Evolutionary conservation across 2,888 invertebrate species (phyloP).

Genomic region (Phortica magna): DNA sequence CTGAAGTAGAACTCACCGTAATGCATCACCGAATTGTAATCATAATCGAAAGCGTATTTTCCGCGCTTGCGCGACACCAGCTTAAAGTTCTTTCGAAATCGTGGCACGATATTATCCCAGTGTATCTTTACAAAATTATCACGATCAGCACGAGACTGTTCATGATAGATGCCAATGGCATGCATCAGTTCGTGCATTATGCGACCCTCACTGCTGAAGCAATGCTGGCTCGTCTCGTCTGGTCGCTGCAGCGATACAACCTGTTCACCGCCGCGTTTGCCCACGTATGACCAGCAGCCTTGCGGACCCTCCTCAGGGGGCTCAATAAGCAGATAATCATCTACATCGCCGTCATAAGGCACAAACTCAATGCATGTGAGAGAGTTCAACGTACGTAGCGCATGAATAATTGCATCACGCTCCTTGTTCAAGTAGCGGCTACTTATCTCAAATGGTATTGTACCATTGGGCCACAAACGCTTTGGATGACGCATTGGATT

Average conservation of each 20-base stretch:
- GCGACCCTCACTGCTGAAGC: slow-evolving; percentile 83
- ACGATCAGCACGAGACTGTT: slow-evolving; percentile 87
- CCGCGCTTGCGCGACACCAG: slow-evolving; percentile 83
- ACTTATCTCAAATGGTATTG: slow-evolving; percentile 84
- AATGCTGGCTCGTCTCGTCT: slow-evolving; percentile 81
- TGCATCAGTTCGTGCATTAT: slow-evolving; percentile 91
- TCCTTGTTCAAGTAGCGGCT: slow-evolving; percentile 78
- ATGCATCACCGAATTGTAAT: slow-evolving; percentile 89
- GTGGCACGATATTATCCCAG: slow-evolving; percentile 81
- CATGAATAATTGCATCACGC: slow-evolving; percentile 81
- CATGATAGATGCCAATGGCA: slow-evolving; percentile 89
- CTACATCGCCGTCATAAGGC: slow-evolving; percentile 82
- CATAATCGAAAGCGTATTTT: slow-evolving; percentile 85
- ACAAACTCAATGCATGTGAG: slow-evolving; percentile 83
- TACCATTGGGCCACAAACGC: slow-evolving; percentile 82
- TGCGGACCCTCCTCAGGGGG: slow-evolving; percentile 82
- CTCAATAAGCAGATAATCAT: slow-evolving; percentile 83
- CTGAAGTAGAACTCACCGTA: slow-evolving; percentile 85
- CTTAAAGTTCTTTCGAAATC: slow-evolving; percentile 82
- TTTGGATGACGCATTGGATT: slow-evolving; percentile 83
- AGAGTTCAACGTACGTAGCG: slow-evolving; percentile 81
- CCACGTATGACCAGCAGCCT: slow-evolving; percentile 88
- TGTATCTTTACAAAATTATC: slow-evolving; percentile 82
- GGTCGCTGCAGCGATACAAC: slow-evolving; percentile 84
- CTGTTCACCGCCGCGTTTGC: slow-evolving; percentile 86